phyloP scores from a whole-genome alignment of 2,888 invertebrate genomes.

The Andrena minutula region DNA sequence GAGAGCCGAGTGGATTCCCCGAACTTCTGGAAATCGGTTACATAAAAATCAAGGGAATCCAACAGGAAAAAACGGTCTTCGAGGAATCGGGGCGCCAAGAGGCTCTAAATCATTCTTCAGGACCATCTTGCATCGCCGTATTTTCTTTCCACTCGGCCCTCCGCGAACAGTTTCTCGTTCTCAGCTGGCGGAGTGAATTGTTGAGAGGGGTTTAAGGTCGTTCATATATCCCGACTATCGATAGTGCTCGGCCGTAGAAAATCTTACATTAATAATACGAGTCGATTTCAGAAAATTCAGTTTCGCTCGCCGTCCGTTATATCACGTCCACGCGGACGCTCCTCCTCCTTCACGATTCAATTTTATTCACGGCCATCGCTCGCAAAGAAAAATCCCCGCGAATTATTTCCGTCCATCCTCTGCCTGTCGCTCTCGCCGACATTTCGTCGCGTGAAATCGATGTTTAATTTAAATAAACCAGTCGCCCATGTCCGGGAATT shows the following conservation, averaged over 20 bases:
- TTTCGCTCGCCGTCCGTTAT: neutral
- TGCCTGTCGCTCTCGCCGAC: neutral
- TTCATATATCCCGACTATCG: conserved; percentile 42
- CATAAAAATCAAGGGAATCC: conserved; percentile 4
- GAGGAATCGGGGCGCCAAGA: neutral
- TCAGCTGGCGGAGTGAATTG: conserved; percentile 31
- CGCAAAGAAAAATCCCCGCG: neutral
- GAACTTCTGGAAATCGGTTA: too few species aligned
- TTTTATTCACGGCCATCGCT: neutral
- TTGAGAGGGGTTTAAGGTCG: conserved; percentile 36
- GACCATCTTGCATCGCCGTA: conserved; percentile 45
- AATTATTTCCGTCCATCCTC: neutral
- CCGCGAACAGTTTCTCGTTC: conserved; percentile 42
- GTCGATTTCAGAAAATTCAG: conserved; percentile 28
- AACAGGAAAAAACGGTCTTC: neutral
- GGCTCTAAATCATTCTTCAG: conserved; percentile 39
- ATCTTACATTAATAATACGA: conserved; percentile 45
- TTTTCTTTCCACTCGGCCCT: conserved; percentile 39
- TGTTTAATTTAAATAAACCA: conserved; percentile 19
- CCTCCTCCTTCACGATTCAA: neutral
- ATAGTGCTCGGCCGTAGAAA: conserved; percentile 19
- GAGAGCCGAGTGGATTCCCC: neutral
- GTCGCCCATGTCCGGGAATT: neutral
- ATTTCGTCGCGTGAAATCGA: conserved; percentile 15
- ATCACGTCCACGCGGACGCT: neutral